phyloP scores from a whole-genome alignment of 2,797 vertebrate species.

The Microtus californicus region DNA sequence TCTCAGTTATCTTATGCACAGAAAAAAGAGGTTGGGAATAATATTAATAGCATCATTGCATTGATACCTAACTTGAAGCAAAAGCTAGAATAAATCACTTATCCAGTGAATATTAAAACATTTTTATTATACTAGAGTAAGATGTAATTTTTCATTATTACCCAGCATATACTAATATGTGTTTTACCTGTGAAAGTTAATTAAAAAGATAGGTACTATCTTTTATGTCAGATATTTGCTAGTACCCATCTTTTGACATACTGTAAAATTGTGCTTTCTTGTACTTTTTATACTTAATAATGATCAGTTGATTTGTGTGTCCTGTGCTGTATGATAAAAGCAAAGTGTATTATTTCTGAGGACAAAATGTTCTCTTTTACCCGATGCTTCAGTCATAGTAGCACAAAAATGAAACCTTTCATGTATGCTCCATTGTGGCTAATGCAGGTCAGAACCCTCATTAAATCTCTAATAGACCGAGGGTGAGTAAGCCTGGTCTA shows the following conservation, averaged over 20 bases:
- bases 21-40: not conserved
- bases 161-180: not conserved
- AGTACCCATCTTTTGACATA: not conserved
- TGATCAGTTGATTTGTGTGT: not conserved
- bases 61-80: not conserved
- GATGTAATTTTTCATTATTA: slow-evolving; percentile 24
- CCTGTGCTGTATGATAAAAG: not conserved
- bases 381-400: not conserved
- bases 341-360: not conserved
- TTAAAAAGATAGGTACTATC: not conserved
- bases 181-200: slow-evolving; percentile 4
- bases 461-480: not conserved
- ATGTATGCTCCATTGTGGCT: not conserved
- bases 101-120: not conserved
- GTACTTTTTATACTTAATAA: slow-evolving; percentile 2
- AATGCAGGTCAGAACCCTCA: not conserved
- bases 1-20: not conserved
- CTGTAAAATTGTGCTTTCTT: slow-evolving; percentile 12
- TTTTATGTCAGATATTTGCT: not conserved
- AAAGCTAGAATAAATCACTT: not conserved
- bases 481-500: not conserved
- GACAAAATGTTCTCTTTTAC: not conserved
- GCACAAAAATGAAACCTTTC: not conserved
- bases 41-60: not conserved
- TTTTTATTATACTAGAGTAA: slow-evolving; percentile 9